These are phyloP conservation scores for Salvator merianae DNA, from an alignment of 2,113 vertebrate genomes.

Conservation along the genomic window DNA sequence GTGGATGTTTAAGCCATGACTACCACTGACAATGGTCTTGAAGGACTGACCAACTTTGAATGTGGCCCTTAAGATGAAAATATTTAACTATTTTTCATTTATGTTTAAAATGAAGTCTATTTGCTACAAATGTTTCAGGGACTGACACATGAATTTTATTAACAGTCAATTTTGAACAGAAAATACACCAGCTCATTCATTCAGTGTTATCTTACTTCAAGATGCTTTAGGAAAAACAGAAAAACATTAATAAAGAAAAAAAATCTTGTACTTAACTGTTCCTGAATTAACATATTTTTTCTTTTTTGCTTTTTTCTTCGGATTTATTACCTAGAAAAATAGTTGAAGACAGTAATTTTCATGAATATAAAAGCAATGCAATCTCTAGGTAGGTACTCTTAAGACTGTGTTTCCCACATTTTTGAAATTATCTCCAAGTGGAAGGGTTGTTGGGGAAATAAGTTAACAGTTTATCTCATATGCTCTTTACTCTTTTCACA, in stretches of 20 bases:
- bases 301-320: conserved; percentile 97
- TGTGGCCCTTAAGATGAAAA: too few species aligned
- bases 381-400: conserved; percentile 14
- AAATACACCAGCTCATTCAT: neutral
- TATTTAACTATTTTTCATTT: too few species aligned
- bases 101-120: too few species aligned
- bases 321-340: conserved; percentile 90
- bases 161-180: neutral
- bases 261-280: conserved; percentile 86
- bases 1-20: too few species aligned
- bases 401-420: neutral
- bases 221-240: neutral
- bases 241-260: conserved; percentile 30
- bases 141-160: conserved; percentile 9
- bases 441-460: too few species aligned
- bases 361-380: neutral
- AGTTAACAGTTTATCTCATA: too few species aligned
- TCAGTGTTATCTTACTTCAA: conserved; percentile 13
- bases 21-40: too few species aligned
- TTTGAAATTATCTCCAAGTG: neutral
- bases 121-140: neutral
- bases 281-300: conserved; percentile 98
- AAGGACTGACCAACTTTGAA: too few species aligned
- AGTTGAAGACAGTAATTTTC: conserved; percentile 41
- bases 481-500: too few species aligned